phyloP scores from a whole-genome alignment of 2,888 invertebrate species.

The Seira ritae region DNA sequence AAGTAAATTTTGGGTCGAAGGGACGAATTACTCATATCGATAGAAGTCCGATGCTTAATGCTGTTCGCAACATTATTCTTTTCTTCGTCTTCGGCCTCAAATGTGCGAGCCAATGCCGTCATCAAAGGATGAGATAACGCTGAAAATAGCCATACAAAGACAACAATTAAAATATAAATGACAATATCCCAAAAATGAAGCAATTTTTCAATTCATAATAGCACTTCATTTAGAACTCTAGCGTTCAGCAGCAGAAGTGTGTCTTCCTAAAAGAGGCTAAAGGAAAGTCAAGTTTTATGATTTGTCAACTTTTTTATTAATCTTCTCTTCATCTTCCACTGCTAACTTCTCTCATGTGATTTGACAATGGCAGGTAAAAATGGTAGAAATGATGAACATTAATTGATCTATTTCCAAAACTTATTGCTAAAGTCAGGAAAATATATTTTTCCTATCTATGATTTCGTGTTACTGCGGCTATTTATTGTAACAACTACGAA shows the following conservation, averaged over 20 bases:
- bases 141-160: slow-evolving; percentile 37
- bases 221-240: background rate
- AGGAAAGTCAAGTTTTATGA: background rate
- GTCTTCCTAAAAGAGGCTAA: background rate
- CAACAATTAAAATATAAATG: slow-evolving; percentile 3
- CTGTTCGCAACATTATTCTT: slow-evolving; percentile 26
- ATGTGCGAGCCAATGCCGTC: slow-evolving; percentile 66
- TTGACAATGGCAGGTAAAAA: too few relatives aligned
- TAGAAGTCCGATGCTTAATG: slow-evolving; percentile 24
- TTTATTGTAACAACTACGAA: too few relatives aligned
- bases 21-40: slow-evolving; percentile 65
- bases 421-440: too few relatives aligned
- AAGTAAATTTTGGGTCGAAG: slow-evolving; percentile 70
- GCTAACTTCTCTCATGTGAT: too few relatives aligned
- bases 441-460: too few relatives aligned
- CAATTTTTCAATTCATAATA: background rate
- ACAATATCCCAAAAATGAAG: background rate
- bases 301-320: too few relatives aligned
- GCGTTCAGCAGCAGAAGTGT: too few relatives aligned
- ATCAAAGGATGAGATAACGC: slow-evolving; percentile 66
- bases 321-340: too few relatives aligned
- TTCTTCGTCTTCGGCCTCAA: slow-evolving; percentile 19
- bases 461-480: too few relatives aligned
- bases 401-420: too few relatives aligned
- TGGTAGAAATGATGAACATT: too few relatives aligned